A percentile compares a stretch with the other conserved stretches of the same genome.
These are phyloP conservation scores for Drosophila chauvacae DNA, from an alignment of 1,140 invertebrate genomes.

Conservation along the genomic window DNA sequence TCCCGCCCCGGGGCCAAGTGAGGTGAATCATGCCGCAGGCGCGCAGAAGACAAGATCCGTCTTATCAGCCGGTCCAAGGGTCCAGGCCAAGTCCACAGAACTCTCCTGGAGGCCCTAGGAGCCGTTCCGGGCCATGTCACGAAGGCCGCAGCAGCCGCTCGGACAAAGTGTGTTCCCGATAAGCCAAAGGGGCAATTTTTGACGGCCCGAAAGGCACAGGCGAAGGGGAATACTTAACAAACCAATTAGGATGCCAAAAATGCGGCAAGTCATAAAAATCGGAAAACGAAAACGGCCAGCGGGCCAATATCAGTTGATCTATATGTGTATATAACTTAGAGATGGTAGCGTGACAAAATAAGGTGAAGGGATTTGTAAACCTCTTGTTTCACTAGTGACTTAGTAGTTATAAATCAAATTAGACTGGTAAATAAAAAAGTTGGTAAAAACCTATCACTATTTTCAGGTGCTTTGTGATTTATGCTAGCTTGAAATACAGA, in stretches of 20 bases:
- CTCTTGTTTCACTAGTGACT: not conserved
- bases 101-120: conserved; percentile 60
- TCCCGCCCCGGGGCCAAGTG: conserved; percentile 23
- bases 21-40: conserved; percentile 71
- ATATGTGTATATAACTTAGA: conserved; percentile 45
- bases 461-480: not conserved
- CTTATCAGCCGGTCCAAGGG: conserved; percentile 61
- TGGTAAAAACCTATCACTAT: not conserved
- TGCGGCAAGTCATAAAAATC: conserved; percentile 68
- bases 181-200: conserved; percentile 63
- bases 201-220: conserved; percentile 35
- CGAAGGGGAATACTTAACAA: conserved; percentile 73
- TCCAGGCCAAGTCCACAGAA: conserved; percentile 11
- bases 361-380: not conserved
- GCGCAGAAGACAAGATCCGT: conserved; percentile 50
- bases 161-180: conserved; percentile 76
- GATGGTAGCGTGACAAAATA: conserved; percentile 18
- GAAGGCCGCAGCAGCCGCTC: conserved; percentile 47
- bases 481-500: too few relatives aligned
- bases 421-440: too few relatives aligned
- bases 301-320: conserved; percentile 65
- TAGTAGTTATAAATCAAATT: not conserved
- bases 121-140: conserved; percentile 13
- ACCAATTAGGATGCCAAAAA: conserved; percentile 82
- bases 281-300: conserved; percentile 43